phyloP scores from a whole-genome alignment of 1,140 invertebrate species.

The Gonioctena quinquepunctata region DNA sequence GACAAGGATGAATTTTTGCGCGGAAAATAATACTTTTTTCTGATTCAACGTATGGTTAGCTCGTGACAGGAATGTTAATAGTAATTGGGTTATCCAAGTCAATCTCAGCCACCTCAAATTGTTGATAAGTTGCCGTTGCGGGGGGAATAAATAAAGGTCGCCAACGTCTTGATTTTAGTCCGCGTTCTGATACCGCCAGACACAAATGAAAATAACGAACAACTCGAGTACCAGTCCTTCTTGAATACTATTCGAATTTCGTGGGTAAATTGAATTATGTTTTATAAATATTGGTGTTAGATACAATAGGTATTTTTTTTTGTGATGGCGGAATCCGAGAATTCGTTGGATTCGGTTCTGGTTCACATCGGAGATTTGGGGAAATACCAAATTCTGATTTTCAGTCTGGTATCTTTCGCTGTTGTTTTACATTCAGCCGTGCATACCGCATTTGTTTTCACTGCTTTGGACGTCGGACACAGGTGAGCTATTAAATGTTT shows the following conservation, averaged over 20 bases:
- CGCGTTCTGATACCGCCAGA: background rate
- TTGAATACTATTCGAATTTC: too few relatives aligned
- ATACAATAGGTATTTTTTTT: too few relatives aligned
- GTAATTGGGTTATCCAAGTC: too few relatives aligned
- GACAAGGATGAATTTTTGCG: too few relatives aligned
- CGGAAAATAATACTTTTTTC: too few relatives aligned
- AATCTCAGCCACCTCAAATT: background rate
- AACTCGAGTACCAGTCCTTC: too few relatives aligned
- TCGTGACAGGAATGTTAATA: too few relatives aligned
- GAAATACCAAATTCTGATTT: conserved; percentile 59
- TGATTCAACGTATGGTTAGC: too few relatives aligned
- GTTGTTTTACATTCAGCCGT: conserved; percentile 62
- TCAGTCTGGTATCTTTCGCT: conserved; percentile 60
- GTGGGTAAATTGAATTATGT: too few relatives aligned
- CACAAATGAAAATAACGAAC: background rate
- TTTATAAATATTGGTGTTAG: too few relatives aligned
- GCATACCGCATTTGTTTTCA: conserved; percentile 68
- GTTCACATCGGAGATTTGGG: conserved; percentile 59
- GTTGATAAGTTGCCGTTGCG: background rate
- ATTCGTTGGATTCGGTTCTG: conserved; percentile 51
- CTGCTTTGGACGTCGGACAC: conserved; percentile 60
- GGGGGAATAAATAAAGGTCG: background rate
- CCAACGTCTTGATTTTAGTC: background rate
- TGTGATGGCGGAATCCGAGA: conserved; percentile 1
- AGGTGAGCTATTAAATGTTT: too few relatives aligned